Evolutionary conservation across 2,888 invertebrate species (phyloP).

Genomic region (Zygothrica quintamaculata): DNA sequence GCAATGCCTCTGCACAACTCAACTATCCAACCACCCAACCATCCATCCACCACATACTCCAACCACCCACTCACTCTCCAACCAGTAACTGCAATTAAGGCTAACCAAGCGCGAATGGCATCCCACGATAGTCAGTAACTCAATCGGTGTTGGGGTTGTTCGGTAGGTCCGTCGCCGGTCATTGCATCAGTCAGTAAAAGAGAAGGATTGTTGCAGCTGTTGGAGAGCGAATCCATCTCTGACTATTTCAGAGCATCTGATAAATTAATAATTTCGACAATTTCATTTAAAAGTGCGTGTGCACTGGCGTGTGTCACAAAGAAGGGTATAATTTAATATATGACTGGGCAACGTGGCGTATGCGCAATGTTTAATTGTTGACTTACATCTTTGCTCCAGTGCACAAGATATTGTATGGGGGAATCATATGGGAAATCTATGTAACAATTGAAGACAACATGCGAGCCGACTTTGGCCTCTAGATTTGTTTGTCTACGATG

Average conservation of each 20-base stretch:
- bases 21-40: conserved; percentile 1
- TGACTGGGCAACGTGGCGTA: conserved; percentile 7
- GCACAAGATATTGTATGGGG: conserved; percentile 93
- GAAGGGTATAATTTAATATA: conserved; percentile 3
- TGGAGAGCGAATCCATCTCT: conserved; percentile 10
- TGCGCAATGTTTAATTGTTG: conserved; percentile 18
- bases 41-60: conserved; percentile 1
- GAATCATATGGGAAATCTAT: conserved; percentile 94
- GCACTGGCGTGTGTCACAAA: conserved; percentile 38
- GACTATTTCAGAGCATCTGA: conserved; percentile 38
- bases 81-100: conserved; percentile 67
- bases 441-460: conserved; percentile 84
- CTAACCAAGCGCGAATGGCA: conserved; percentile 67
- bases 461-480: conserved; percentile 85
- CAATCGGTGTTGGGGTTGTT: no score
- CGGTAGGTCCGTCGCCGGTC: no score
- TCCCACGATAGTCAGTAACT: conserved; percentile 28
- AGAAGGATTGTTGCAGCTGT: conserved; percentile 3
- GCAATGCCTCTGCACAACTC: conserved; percentile 6
- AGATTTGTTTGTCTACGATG: conserved; percentile 80
- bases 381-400: conserved; percentile 96
- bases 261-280: conserved; percentile 74
- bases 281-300: conserved; percentile 62
- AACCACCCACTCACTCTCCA: conserved; percentile 1
- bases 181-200: background rate